These are phyloP conservation scores for Bugulina stolonifera DNA, from an alignment of 2,888 invertebrate species.

Conservation along the genomic window DNA sequence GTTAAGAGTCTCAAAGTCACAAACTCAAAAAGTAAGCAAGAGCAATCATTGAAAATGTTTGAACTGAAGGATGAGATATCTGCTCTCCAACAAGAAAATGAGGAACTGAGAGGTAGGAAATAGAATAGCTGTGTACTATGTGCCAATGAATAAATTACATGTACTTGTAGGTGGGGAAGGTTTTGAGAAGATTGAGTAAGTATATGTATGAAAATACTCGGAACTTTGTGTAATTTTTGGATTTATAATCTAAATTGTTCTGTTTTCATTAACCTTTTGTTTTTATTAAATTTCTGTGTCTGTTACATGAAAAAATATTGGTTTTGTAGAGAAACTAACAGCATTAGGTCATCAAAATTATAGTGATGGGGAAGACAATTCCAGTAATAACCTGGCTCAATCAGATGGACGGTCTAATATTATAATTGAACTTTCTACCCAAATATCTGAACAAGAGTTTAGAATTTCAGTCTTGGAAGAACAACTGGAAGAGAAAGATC, in stretches of 20 bases:
- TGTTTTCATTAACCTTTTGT: no score
- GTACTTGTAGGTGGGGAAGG: no score
- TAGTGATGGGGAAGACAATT: background rate
- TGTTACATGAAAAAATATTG: no score
- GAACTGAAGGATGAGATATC: slow-evolving; percentile 14
- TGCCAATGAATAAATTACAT: no score
- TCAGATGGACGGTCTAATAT: background rate
- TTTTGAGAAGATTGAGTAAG: no score
- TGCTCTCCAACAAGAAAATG: slow-evolving; percentile 8
- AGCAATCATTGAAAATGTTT: slow-evolving; percentile 24
- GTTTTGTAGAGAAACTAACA: background rate
- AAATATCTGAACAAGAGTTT: slow-evolving; percentile 11
- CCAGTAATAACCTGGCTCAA: background rate
- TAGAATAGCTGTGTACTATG: no score
- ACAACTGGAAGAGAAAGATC: slow-evolving; percentile 13
- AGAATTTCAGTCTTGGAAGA: slow-evolving; percentile 2
- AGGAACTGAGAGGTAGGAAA: background rate
- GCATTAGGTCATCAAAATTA: background rate
- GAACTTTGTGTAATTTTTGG: no score
- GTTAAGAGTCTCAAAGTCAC: background rate
- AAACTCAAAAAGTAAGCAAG: background rate
- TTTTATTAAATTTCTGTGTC: no score
- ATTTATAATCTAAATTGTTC: no score
- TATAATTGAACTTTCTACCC: slow-evolving; percentile 15
- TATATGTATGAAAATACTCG: no score